A percentile compares a stretch with the other conserved stretches of the same genome.
These are phyloP conservation scores for Gobio occitaniae DNA, from an alignment of 2,797 vertebrate species.

Conservation along the genomic window DNA sequence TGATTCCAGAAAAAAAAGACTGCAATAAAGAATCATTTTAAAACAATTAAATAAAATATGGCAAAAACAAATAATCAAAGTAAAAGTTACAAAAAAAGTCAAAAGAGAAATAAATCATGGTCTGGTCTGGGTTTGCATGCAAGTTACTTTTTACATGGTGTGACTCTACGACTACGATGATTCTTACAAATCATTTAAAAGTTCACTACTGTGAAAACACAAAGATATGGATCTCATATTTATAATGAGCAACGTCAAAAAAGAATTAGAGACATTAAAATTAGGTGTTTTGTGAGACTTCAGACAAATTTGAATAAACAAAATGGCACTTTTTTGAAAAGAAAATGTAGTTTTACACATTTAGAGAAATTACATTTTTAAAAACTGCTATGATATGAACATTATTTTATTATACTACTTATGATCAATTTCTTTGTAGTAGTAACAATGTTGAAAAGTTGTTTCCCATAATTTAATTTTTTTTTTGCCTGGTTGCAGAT, in stretches of 20 bases:
- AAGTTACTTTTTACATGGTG: background rate
- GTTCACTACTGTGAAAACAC: background rate
- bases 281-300: background rate
- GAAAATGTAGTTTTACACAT: background rate
- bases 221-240: background rate
- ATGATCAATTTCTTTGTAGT: conserved; percentile 3
- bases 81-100: background rate
- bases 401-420: background rate
- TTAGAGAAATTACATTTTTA: background rate
- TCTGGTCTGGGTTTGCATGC: background rate
- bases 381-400: background rate
- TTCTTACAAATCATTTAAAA: background rate
- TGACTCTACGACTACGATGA: background rate
- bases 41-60: conserved; percentile 10
- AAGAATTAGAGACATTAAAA: background rate
- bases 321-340: background rate
- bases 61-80: background rate
- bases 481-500: background rate
- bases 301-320: background rate
- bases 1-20: conserved; percentile 34
- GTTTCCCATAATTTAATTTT: too few relatives aligned
- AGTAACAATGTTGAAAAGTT: background rate
- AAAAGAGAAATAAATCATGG: background rate
- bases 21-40: background rate
- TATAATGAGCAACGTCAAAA: background rate